phyloP scores from a whole-genome alignment of 2,888 invertebrate genomes.

The Desoria tigrina region DNA sequence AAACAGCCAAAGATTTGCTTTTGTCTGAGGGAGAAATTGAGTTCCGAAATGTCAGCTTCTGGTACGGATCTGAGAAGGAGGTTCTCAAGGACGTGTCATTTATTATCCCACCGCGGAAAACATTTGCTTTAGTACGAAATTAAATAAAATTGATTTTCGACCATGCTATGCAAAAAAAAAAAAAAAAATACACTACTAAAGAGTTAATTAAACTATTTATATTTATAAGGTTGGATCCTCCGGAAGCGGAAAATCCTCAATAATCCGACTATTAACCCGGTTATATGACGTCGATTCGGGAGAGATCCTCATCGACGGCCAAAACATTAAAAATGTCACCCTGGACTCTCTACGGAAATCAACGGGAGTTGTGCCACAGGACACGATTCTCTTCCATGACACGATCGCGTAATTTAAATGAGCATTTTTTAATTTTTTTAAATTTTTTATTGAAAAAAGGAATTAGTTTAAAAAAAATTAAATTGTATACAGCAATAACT shows the following conservation, averaged over 20 bases:
- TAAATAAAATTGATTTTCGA: not conserved
- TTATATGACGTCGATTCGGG: slow-evolving; percentile 59
- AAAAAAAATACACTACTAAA: too few relatives aligned
- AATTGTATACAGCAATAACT: slow-evolving; percentile 58
- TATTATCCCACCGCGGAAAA: slow-evolving; percentile 57
- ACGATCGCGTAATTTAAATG: slow-evolving; percentile 55
- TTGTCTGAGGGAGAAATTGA: slow-evolving; percentile 58
- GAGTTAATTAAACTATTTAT: not conserved
- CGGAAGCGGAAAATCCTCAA: slow-evolving; percentile 60
- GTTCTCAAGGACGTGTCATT: slow-evolving; percentile 55
- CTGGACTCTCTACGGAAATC: slow-evolving; percentile 58
- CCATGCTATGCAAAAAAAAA: not conserved
- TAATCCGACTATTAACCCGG: slow-evolving; percentile 60
- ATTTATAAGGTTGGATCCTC: slow-evolving; percentile 55
- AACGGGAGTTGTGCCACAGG: slow-evolving; percentile 63
- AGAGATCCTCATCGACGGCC: slow-evolving; percentile 57
- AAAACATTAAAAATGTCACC: slow-evolving; percentile 58
- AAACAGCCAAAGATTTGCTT: slow-evolving; percentile 56
- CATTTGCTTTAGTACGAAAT: slow-evolving; percentile 57
- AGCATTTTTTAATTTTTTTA: too few relatives aligned
- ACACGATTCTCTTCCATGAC: slow-evolving; percentile 60
- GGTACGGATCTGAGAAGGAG: slow-evolving; percentile 56
- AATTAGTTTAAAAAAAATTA: not conserved
- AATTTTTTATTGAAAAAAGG: too few relatives aligned
- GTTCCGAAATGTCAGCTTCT: slow-evolving; percentile 60